Conservation (phyloP, 2,888 invertebrate species). For the Gari tellinella region DNA sequence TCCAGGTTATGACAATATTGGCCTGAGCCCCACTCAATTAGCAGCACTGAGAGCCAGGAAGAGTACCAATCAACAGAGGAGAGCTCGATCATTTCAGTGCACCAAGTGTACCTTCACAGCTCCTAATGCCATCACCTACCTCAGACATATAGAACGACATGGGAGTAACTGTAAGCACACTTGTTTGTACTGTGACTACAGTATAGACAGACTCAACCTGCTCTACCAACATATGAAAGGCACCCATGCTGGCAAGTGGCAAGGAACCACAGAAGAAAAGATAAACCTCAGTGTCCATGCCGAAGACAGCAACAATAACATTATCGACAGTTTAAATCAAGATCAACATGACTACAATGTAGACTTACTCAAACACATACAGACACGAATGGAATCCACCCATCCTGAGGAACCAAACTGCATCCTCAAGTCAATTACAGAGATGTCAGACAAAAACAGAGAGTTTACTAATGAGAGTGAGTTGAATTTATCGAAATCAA, state of each 20-base stretch:
- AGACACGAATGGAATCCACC: conserved; percentile 70
- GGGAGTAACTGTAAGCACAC: conserved; percentile 78
- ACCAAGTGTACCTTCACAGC: conserved; percentile 78
- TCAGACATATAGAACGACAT: conserved; percentile 76
- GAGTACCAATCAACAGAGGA: conserved; percentile 70
- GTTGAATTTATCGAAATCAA: not conserved
- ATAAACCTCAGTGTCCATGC: conserved; percentile 51
- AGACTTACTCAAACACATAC: conserved; percentile 71
- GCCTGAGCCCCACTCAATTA: conserved; percentile 27
- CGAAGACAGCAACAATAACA: conserved; percentile 59
- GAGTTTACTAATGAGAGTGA: no score
- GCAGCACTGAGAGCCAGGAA: conserved; percentile 64
- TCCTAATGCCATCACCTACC: conserved; percentile 72
- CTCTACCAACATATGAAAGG: conserved; percentile 81
- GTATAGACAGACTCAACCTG: conserved; percentile 77
- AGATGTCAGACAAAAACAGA: no score
- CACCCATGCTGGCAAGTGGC: conserved; percentile 73
- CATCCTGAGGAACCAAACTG: conserved; percentile 65
- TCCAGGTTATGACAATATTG: no score
- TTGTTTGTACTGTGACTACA: conserved; percentile 81
- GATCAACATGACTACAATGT: conserved; percentile 77
- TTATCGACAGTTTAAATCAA: conserved; percentile 37
- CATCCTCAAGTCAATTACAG: conserved; percentile 24
- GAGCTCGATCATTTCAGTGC: conserved; percentile 73
- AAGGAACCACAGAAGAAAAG: conserved; percentile 67